These are phyloP conservation scores for Mesorhabditis sp. DNA, from an alignment of 2,888 invertebrate species.

Conservation along the genomic window DNA sequence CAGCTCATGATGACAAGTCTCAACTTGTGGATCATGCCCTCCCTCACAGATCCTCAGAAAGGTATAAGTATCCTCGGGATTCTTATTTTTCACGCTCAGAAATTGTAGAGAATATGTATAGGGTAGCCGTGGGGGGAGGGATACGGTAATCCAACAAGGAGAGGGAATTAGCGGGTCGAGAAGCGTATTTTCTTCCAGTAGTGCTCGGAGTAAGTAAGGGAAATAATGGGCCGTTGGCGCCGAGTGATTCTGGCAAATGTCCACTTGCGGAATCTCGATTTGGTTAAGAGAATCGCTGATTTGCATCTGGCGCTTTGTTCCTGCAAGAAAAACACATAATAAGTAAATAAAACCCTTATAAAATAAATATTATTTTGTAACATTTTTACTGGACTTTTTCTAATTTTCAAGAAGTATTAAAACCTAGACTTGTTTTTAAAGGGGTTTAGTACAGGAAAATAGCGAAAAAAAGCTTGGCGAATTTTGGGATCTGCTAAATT, in stretches of 20 bases:
- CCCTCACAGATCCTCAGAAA: not conserved
- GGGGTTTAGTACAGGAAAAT: too few relatives aligned
- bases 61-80: slow-evolving; percentile 26
- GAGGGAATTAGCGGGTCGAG: slow-evolving; percentile 43
- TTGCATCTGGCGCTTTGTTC: not conserved
- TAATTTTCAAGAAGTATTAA: too few relatives aligned
- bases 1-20: not conserved
- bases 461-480: too few relatives aligned
- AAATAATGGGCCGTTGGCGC: slow-evolving; percentile 41
- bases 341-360: too few relatives aligned
- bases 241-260: slow-evolving; percentile 46
- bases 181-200: slow-evolving; percentile 46
- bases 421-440: too few relatives aligned
- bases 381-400: too few relatives aligned
- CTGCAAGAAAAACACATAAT: not conserved
- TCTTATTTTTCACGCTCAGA: slow-evolving; percentile 44
- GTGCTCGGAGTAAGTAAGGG: slow-evolving; percentile 48
- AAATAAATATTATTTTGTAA: too few relatives aligned
- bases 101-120: slow-evolving; percentile 58
- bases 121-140: slow-evolving; percentile 48
- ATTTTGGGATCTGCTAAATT: too few relatives aligned
- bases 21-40: not conserved
- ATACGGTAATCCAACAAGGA: slow-evolving; percentile 52
- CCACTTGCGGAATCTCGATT: slow-evolving; percentile 40
- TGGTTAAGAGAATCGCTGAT: not conserved